A percentile compares a stretch with the other conserved stretches of the same genome.
Conservation (phyloP, 2,113 vertebrate genomes). For the Arothron firmamentum region DNA sequence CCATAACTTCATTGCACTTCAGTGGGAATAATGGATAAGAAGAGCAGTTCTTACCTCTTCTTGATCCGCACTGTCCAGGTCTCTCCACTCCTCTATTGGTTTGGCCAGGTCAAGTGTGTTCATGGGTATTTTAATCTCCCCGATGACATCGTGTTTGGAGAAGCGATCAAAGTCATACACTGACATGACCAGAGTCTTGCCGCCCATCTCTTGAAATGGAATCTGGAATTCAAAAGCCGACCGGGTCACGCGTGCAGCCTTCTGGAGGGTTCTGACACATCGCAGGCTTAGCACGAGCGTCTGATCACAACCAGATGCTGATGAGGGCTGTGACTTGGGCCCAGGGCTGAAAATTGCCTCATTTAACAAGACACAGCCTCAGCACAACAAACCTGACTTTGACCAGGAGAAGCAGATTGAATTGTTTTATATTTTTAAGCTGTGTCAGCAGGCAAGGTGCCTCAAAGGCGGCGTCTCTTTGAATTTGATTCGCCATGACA, state of each 20-base stretch:
- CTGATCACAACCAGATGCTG: not conserved
- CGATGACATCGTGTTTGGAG: slow-evolving; percentile 96
- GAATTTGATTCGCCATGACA: slow-evolving; percentile 58
- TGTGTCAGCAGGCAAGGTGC: slow-evolving; percentile 57
- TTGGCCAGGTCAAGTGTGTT: slow-evolving; percentile 95
- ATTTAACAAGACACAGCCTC: slow-evolving; percentile 35
- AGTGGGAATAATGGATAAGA: not conserved
- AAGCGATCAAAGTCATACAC: slow-evolving; percentile 98
- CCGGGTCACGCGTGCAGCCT: not conserved
- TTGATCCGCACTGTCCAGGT: slow-evolving; percentile 93
- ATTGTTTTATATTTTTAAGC: slow-evolving; percentile 38
- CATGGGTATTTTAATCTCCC: slow-evolving; percentile 93
- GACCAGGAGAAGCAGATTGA: slow-evolving; percentile 35
- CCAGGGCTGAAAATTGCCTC: slow-evolving; percentile 10
- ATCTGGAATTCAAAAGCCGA: slow-evolving; percentile 74
- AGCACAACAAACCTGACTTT: slow-evolving; percentile 47
- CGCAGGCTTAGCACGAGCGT: not conserved
- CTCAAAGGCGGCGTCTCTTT: slow-evolving; percentile 53
- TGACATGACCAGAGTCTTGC: slow-evolving; percentile 94
- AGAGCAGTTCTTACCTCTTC: slow-evolving; percentile 82
- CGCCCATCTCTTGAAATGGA: slow-evolving; percentile 93
- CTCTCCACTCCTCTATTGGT: slow-evolving; percentile 93
- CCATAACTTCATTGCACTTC: not conserved
- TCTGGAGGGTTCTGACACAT: not conserved
- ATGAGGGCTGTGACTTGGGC: slow-evolving; percentile 16